Evolutionary conservation across 2,888 invertebrate genomes (phyloP).

Genomic region (Alentia gelatinosa): DNA sequence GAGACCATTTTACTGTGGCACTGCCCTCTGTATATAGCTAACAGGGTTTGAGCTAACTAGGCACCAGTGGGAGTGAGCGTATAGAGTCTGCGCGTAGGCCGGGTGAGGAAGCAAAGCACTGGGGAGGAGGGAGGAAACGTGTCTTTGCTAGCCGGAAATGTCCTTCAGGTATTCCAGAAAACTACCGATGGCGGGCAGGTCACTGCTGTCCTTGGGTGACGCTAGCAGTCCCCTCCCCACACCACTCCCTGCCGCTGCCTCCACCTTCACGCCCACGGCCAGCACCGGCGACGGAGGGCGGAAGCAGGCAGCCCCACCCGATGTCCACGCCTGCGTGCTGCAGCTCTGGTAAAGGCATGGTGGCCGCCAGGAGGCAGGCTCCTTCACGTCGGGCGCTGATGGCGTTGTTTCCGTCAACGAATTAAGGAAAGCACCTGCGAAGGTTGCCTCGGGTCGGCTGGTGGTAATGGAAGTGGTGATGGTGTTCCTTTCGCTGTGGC

Average conservation of each 20-base stretch:
- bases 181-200: conserved; percentile 70
- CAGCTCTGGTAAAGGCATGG: conserved; percentile 44
- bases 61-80: too few species aligned
- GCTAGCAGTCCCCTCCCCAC: conserved; percentile 61
- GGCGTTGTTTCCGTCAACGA: neutral
- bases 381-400: neutral
- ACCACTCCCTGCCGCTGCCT: neutral
- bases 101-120: too few species aligned
- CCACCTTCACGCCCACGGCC: conserved; percentile 23
- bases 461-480: neutral
- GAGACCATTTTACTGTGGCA: too few species aligned
- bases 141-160: conserved; percentile 35
- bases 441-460: too few species aligned
- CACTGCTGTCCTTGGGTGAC: conserved; percentile 55
- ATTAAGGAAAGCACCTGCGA: too few species aligned
- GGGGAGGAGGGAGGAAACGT: too few species aligned
- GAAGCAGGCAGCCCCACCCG: neutral
- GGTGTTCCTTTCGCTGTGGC: neutral
- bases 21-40: too few species aligned
- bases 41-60: too few species aligned
- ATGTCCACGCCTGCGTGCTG: conserved; percentile 9
- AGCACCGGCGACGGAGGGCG: neutral
- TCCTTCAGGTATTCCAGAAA: conserved; percentile 71
- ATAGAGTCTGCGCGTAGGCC: too few species aligned
- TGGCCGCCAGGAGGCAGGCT: neutral